Evolutionary conservation across 2,888 invertebrate genomes (phyloP).

Genomic region (Limnephilus lunatus): DNA sequence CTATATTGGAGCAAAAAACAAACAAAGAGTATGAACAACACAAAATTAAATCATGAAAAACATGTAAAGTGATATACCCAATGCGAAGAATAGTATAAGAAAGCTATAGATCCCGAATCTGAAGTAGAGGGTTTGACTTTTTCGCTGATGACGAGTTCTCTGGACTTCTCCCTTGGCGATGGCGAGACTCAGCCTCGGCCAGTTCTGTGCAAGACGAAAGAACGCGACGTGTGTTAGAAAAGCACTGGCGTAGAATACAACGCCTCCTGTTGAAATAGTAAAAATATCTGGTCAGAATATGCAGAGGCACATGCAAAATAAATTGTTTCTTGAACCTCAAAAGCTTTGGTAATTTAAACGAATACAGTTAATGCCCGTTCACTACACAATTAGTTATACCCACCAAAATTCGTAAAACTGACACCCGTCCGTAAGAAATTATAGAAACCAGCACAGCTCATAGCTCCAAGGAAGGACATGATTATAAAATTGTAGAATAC

Average conservation of each 20-base stretch:
- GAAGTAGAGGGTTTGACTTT: slow-evolving; percentile 48
- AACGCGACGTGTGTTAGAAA: slow-evolving; percentile 76
- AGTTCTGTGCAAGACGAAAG: slow-evolving; percentile 73
- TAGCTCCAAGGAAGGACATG: slow-evolving; percentile 17
- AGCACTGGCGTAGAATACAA: slow-evolving; percentile 78
- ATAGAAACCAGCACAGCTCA: slow-evolving; percentile 43
- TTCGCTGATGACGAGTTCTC: slow-evolving; percentile 13
- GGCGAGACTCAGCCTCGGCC: slow-evolving; percentile 71
- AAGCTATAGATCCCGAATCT: slow-evolving; percentile 51
- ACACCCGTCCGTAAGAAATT: not conserved
- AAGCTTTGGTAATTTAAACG: not conserved
- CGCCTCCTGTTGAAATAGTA: slow-evolving; percentile 69
- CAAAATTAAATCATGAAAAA: not conserved
- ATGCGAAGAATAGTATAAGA: slow-evolving; percentile 45
- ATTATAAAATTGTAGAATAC: slow-evolving; percentile 59
- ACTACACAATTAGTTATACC: not conserved
- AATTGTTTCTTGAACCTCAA: not conserved
- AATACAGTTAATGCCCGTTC: not conserved
- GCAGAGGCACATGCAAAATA: not conserved
- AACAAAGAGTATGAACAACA: not conserved
- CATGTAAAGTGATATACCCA: not conserved
- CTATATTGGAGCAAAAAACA: no score
- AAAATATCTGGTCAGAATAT: not conserved
- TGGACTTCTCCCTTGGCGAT: slow-evolving; percentile 46
- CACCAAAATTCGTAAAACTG: slow-evolving; percentile 52